phyloP scores from a whole-genome alignment of 2,113 vertebrate genomes.

The Sakesphorus luctuosus region DNA sequence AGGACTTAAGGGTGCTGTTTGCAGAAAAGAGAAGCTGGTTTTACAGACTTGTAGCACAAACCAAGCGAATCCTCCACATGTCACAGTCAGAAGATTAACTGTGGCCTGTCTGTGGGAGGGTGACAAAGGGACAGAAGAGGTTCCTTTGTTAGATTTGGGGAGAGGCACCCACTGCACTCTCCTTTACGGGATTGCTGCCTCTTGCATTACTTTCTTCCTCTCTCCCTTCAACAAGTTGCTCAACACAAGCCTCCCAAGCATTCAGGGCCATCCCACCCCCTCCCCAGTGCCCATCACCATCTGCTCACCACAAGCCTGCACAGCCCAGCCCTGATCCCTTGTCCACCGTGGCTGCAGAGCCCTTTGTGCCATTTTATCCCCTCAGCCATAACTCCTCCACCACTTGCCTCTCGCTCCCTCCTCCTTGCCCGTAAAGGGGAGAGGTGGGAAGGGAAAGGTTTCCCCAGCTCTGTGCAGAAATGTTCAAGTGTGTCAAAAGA shows the following conservation, averaged over 20 bases:
- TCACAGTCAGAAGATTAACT: neutral
- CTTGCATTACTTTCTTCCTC: neutral
- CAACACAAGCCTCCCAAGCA: neutral
- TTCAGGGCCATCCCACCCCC: neutral
- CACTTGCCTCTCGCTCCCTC: neutral
- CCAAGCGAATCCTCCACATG: neutral
- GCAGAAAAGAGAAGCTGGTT: neutral
- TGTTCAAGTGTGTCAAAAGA: constrained; percentile 71
- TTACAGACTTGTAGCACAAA: neutral
- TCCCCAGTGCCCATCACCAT: constrained; percentile 16
- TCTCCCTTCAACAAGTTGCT: constrained; percentile 8
- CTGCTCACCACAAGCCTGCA: neutral
- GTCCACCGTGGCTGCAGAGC: neutral
- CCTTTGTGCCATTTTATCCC: constrained; percentile 41
- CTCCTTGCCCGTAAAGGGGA: neutral
- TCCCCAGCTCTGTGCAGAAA: constrained; percentile 63
- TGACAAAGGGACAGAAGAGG: neutral
- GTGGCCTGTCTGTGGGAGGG: neutral
- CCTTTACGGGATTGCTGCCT: neutral
- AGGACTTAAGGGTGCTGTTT: neutral
- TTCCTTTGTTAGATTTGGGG: neutral
- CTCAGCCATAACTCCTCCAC: neutral
- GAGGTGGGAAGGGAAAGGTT: constrained; percentile 52
- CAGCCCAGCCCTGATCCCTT: neutral
- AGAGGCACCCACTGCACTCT: neutral